Evolutionary conservation across 2,888 invertebrate genomes (phyloP), one percentile per base, ranked within the genome.

Genomic region (Saturnia pavonia): DNA sequence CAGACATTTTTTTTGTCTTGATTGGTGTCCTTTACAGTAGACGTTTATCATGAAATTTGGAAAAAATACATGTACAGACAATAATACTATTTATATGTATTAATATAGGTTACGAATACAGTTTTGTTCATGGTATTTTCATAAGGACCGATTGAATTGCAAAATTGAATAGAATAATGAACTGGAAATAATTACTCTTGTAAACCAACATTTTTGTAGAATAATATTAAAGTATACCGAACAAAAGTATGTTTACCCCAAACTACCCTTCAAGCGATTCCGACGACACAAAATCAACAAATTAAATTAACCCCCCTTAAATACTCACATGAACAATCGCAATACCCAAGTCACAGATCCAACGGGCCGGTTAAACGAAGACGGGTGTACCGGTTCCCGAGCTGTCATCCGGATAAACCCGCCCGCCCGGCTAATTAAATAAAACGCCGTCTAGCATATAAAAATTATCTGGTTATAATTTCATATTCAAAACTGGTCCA

Each of bases 381-480:
- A 82, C 81, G 82, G 78, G 74, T 83, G 82, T 77, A 70, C 76
- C 76, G 60, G 79, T 82, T 84, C 84, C 79, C 84, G 84, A 78
- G 78, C 74, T 76, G 74, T 79, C 78, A 76, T 65, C 71, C 71
- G 74, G 78, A 75, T 72, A 72, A 73, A 78, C 74, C 74, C 79
- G 80, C 76, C 81, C 82, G 77, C 73, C 80, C 83, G 81, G 78
- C 80, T 89, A 89, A 90, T 90, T 89, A 86, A 84, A 87, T 86
- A 83, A 85, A 80, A 80, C 76, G 71, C 82, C 82, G 77, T 83
- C 82, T 81, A 84, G 85, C 88, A 86, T 82, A 85, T 86, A 88
- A 88, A 89, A 87, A 83, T 85, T 83, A 82, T 81, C 80, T 77
- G 82, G 76, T 78, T 75, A 80, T 82, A n/a, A n/a, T 84, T 85